Evolutionary conservation across 2,888 invertebrate genomes (phyloP).

Genomic region (Silvanus unidentatus): DNA sequence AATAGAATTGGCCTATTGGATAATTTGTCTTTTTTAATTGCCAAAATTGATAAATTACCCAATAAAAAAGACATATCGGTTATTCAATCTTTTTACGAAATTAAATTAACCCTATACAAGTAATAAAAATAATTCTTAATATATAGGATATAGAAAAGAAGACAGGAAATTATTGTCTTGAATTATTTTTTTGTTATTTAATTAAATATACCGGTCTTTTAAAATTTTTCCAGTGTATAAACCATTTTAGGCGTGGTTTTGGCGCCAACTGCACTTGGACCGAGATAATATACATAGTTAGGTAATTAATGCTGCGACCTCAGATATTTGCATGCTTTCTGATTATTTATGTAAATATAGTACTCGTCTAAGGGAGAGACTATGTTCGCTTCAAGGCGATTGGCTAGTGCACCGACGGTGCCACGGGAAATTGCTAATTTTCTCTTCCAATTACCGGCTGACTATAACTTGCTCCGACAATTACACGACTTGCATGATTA

Average conservation of each 20-base stretch:
- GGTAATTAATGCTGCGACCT: constrained; percentile 47
- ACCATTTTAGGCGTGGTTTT: constrained; percentile 23
- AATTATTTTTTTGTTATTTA: no score
- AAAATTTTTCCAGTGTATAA: constrained; percentile 3
- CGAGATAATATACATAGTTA: constrained; percentile 40
- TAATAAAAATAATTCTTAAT: no score
- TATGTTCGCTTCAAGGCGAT: constrained; percentile 32
- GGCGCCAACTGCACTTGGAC: constrained; percentile 37
- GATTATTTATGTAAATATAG: constrained; percentile 48
- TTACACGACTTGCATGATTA: constrained; percentile 37
- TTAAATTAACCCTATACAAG: no score
- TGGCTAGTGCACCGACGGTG: constrained; percentile 29
- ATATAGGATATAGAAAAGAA: no score
- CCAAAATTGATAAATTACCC: no score
- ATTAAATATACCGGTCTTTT: no score
- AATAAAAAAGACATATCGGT: no score
- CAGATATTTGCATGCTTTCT: constrained; percentile 45
- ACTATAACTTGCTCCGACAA: constrained; percentile 23
- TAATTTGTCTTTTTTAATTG: no score
- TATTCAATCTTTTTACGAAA: no score
- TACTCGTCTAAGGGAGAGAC: constrained; percentile 34
- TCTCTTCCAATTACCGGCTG: constrained; percentile 37
- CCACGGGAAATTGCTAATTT: constrained; percentile 46
- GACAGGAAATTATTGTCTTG: no score
- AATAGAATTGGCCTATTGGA: no score